These are phyloP conservation scores for Diplosoma virens DNA, from an alignment of 23 tunicate genomes.

Conservation along the genomic window DNA sequence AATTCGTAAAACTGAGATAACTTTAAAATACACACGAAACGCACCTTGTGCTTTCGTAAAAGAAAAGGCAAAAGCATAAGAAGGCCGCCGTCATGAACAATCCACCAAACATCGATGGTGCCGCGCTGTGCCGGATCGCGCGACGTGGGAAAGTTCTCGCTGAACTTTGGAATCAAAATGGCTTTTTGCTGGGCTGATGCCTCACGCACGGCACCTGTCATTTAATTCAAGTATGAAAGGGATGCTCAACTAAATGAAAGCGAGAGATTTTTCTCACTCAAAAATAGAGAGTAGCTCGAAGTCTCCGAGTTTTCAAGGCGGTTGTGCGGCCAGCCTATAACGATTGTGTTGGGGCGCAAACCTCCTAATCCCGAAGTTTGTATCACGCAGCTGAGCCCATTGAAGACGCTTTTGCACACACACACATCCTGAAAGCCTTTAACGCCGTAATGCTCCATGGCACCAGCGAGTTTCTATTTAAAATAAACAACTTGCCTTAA, in stretches of 20 bases:
- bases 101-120: constrained; percentile 99
- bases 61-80: constrained; percentile 92
- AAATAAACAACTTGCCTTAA: too few species aligned
- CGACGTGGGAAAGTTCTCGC: constrained; percentile 56
- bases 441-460: constrained; percentile 61
- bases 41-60: constrained; percentile 80
- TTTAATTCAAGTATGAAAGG: too few species aligned
- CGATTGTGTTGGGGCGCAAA: constrained; percentile 80
- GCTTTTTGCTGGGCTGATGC: constrained; percentile 83
- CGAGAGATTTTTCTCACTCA: constrained; percentile 15
- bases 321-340: constrained; percentile 86
- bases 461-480: constrained; percentile 46
- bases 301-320: constrained; percentile 56
- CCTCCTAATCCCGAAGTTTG: constrained; percentile 96
- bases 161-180: constrained; percentile 81
- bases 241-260: not conserved
- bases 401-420: constrained; percentile 48
- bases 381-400: constrained; percentile 70
- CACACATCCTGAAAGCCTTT: constrained; percentile 87
- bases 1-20: too few species aligned
- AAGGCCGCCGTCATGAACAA: constrained; percentile 97
- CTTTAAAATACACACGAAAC: not conserved
- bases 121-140: constrained; percentile 53
- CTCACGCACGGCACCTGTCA: constrained; percentile 76
- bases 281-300: constrained; percentile 32